These are phyloP conservation scores for Byasa hedistus DNA, from an alignment of 2,888 invertebrate species.

Conservation along the genomic window DNA sequence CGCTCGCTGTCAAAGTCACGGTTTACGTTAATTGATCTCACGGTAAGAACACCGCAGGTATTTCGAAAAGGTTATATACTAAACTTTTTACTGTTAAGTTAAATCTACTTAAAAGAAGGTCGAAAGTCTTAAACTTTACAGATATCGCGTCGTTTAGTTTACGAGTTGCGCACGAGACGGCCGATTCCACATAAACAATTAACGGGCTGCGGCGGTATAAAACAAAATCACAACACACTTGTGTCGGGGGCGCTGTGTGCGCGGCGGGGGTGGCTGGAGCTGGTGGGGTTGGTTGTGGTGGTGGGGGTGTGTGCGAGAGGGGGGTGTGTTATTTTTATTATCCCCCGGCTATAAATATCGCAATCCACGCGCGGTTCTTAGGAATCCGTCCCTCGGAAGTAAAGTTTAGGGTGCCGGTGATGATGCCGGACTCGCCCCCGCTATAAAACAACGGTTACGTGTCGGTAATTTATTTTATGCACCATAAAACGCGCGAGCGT, in stretches of 20 bases:
- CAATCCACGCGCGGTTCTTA: constrained; percentile 22
- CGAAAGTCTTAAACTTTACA: too few species aligned
- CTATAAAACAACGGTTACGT: constrained; percentile 41
- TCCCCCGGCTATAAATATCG: constrained; percentile 28
- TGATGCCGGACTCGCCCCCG: constrained; percentile 40
- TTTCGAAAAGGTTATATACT: too few species aligned
- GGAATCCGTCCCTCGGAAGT: constrained; percentile 29
- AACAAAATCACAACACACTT: constrained; percentile 8
- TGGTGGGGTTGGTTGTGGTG: too few species aligned
- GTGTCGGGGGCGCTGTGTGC: constrained; percentile 14
- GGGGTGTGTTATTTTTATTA: constrained; percentile 28
- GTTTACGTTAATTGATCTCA: too few species aligned
- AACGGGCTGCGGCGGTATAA: constrained; percentile 4
- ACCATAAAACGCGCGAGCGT: constrained; percentile 53
- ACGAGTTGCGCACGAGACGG: neutral
- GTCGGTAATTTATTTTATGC: constrained; percentile 57
- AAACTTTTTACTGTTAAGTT: too few species aligned
- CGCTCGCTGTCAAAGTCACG: too few species aligned
- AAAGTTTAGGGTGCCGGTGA: constrained; percentile 33
- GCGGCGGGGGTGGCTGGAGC: neutral
- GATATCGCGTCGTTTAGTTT: too few species aligned
- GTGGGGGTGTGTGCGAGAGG: constrained; percentile 9
- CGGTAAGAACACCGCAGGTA: too few species aligned
- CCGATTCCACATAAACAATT: constrained; percentile 11
- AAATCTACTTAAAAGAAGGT: too few species aligned